phyloP scores from a whole-genome alignment of 2,888 invertebrate species.

The Nasonovia ribisnigri region DNA sequence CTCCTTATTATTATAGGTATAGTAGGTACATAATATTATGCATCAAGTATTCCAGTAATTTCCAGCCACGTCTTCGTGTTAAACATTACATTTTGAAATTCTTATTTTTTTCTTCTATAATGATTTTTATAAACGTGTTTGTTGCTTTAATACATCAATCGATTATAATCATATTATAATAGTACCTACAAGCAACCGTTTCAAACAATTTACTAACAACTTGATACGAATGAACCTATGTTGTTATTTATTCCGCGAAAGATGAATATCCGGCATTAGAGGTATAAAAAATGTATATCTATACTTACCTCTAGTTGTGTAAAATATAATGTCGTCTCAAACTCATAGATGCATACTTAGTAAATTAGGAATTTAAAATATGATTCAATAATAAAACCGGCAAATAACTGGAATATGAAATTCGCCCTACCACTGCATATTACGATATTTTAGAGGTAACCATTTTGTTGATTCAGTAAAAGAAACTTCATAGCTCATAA shows the following conservation, averaged over 20 bases:
- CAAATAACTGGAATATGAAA: neutral
- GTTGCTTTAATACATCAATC: neutral
- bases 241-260: neutral
- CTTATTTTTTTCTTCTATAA: neutral
- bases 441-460: neutral
- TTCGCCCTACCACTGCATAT: neutral
- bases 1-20: conserved; percentile 1
- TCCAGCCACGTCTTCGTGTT: neutral
- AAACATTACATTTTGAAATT: neutral
- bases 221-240: neutral
- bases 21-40: neutral
- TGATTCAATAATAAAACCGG: neutral
- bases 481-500: neutral
- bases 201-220: neutral
- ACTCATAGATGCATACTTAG: neutral
- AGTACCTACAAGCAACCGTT: neutral
- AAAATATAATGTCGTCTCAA: neutral
- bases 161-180: neutral
- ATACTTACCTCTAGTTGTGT: neutral
- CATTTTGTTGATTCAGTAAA: neutral
- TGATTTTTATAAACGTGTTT: neutral
- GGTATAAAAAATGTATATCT: neutral
- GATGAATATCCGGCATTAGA: neutral
- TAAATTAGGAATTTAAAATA: neutral
- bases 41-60: neutral